Base-by-base conservation (phyloP, 1,140 invertebrate genomes). In the Sminthurinus signatus region DNA sequence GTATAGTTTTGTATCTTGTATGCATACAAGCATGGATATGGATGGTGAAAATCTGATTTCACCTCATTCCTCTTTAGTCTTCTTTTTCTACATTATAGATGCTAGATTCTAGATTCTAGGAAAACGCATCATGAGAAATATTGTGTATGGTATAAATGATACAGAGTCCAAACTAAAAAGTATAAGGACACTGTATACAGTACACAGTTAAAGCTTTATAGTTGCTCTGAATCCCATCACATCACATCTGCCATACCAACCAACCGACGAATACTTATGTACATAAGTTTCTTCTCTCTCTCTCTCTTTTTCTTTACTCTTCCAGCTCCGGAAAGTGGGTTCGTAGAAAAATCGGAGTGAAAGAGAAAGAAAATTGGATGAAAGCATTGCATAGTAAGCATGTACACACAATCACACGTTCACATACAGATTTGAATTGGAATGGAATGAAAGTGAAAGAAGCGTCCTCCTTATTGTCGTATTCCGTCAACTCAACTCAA, bases 361-460 rank as follows among this genome's bases (percentile, higher is more conserved):
- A 55, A 68, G 62, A 64, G 65, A 68, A 63, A 68, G 69, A 69
- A 65, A 68, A 65, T 68, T 68, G 68, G 68, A 70, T 70, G 64
- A 70, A 65, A 69, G 67, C 63, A 62, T 65, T 65, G 67, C 64
- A 69, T 69, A 69, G 67, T 69, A 69, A 69, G 64, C 58, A 58
- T 66, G 51, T 60, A 66, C 52, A 62, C 61, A 56, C 61, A 56
- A 8, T n/a, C n/a, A n/a, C n/a, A n/a, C n/a, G n/a, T n/a, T n/a
- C n/a, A n/a, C n/a, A n/a, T n/a, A n/a, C 51, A 28, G 10, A 48
- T 54, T 60, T 63, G 62, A 69, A 69, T 65, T 69, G 67, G 60
- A 61, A 59, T 54, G 64, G 60, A 65, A 69, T 65, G 67, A 65
- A 58, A 65, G 56, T 50, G 65, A 57, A 67, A 63, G 58, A 61